Conservation (phyloP, 2,888 invertebrate species). For the Cistogaster globosa region DNA sequence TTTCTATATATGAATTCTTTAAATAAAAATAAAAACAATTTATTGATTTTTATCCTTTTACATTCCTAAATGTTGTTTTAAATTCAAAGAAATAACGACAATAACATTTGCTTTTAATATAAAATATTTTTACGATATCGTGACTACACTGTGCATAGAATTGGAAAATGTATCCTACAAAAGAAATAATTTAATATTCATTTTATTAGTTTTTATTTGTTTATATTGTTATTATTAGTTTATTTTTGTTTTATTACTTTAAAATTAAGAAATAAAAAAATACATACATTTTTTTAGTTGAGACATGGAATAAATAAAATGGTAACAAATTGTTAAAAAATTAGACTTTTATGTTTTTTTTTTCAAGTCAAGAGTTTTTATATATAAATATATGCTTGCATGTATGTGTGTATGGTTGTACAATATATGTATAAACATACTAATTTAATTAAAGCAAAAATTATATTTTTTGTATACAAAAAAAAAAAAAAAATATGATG, state of each 20-base stretch:
- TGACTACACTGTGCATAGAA: too few species aligned
- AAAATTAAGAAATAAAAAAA: slow-evolving; percentile 34
- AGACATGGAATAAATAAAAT: slow-evolving; percentile 21
- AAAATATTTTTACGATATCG: too few species aligned
- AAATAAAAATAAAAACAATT: too few species aligned
- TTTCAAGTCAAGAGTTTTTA: neutral
- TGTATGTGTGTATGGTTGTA: neutral
- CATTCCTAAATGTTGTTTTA: too few species aligned
- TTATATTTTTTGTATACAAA: slow-evolving; percentile 43
- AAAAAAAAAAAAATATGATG: slow-evolving; percentile 34
- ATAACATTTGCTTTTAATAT: too few species aligned
- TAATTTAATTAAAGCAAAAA: slow-evolving; percentile 32
- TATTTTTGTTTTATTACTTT: slow-evolving; percentile 33
- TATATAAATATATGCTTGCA: neutral
- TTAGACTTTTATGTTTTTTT: neutral
- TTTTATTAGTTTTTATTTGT: neutral
- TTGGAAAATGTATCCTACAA: too few species aligned
- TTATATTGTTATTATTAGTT: slow-evolving; percentile 24
- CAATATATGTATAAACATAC: slow-evolving; percentile 1
- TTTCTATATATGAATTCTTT: too few species aligned
- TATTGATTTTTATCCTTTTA: too few species aligned
- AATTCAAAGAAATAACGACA: too few species aligned
- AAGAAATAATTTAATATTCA: neutral
- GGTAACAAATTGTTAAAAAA: slow-evolving; percentile 8
- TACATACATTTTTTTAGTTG: slow-evolving; percentile 28